Evolutionary conservation across 2,888 invertebrate species (phyloP).

Genomic region (Candidula unifasciata): DNA sequence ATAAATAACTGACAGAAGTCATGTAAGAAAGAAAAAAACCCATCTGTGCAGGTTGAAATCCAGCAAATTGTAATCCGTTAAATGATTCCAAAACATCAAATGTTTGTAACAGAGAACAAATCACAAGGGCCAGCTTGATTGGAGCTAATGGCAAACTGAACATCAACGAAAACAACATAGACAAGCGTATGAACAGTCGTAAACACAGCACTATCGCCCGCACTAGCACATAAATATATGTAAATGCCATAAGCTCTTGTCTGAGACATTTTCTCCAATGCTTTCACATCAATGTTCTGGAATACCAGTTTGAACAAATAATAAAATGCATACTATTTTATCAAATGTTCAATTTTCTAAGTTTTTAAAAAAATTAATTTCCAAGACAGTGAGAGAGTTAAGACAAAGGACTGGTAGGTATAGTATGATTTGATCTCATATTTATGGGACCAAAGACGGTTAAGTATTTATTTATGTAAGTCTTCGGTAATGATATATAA

Average conservation of each 20-base stretch:
- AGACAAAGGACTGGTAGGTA: too few species aligned
- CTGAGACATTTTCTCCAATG: not conserved
- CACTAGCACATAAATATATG: conserved; percentile 25
- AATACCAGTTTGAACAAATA: not conserved
- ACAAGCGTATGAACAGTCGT: not conserved
- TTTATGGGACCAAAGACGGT: not conserved
- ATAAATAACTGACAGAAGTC: conserved; percentile 7
- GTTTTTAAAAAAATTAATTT: too few species aligned
- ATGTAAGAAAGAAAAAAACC: conserved; percentile 27
- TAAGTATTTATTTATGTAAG: not conserved
- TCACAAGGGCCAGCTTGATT: conserved; percentile 18
- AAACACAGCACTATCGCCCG: too few species aligned
- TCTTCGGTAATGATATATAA: conserved; percentile 14
- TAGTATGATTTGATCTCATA: too few species aligned
- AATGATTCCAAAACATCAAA: conserved; percentile 13
- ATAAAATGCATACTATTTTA: too few species aligned
- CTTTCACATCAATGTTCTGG: not conserved
- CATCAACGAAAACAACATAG: not conserved
- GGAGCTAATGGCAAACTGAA: conserved; percentile 28
- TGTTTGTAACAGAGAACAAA: conserved; percentile 1
- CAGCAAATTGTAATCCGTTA: conserved; percentile 2
- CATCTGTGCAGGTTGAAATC: not conserved
- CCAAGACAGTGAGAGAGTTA: too few species aligned
- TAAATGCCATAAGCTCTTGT: conserved; percentile 28
- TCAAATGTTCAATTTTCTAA: too few species aligned